A percentile compares a stretch with the other conserved stretches of the same genome.
phyloP scores from a whole-genome alignment of 2,113 vertebrate species.

The Leucosticte australis region DNA sequence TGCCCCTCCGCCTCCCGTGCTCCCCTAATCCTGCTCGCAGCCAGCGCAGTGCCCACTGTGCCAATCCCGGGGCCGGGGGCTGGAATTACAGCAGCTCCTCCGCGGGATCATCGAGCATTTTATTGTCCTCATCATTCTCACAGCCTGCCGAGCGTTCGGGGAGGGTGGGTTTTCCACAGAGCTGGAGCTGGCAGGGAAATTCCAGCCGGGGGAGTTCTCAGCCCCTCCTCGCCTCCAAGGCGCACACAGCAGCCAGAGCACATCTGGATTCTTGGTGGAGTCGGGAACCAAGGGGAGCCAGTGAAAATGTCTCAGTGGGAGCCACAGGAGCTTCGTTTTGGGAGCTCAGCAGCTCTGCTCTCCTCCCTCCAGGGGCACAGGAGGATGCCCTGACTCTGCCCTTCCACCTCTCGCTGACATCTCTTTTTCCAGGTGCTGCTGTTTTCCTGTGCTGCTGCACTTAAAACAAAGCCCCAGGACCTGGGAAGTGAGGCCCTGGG shows the following conservation, averaged over 20 bases:
- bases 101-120: background rate
- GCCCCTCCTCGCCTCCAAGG: background rate
- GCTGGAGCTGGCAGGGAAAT: background rate
- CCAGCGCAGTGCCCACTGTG: background rate
- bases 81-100: background rate
- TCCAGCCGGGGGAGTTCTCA: background rate
- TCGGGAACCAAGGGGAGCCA: background rate
- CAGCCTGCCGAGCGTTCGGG: background rate
- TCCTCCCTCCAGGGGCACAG: background rate
- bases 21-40: conserved; percentile 1
- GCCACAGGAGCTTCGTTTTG: background rate
- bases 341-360: background rate
- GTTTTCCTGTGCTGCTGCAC: background rate
- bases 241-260: background rate
- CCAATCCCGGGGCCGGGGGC: background rate
- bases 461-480: background rate
- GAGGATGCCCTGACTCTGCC: background rate
- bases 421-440: background rate
- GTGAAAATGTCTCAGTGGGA: background rate
- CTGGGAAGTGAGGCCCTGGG: background rate
- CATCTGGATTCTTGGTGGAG: background rate
- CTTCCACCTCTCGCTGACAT: fast-evolving
- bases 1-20: background rate
- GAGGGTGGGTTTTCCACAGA: background rate
- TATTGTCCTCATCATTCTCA: background rate